These are phyloP conservation scores for Diceros bicornis DNA, from an alignment of 2,797 vertebrate genomes.

Conservation along the genomic window DNA sequence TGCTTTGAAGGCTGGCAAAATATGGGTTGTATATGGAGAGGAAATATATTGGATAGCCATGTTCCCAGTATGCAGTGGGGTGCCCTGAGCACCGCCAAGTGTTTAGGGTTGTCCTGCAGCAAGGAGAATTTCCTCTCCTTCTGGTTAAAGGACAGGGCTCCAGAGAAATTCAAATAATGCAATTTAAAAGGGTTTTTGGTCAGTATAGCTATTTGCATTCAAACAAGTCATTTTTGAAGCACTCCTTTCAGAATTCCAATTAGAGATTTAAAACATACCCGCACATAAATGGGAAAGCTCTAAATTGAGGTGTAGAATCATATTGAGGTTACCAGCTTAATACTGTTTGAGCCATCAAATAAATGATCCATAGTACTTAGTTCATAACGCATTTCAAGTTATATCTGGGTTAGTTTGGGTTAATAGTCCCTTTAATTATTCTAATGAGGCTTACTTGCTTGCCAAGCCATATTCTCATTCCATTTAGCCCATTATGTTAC, in stretches of 20 bases:
- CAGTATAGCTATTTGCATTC: conserved; percentile 70
- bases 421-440: conserved; percentile 82
- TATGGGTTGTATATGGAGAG: neutral
- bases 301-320: conserved; percentile 67
- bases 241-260: conserved; percentile 75
- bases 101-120: neutral
- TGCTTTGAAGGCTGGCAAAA: conserved; percentile 58
- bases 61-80: neutral
- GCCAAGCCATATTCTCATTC: conserved; percentile 67
- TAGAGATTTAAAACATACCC: conserved; percentile 63
- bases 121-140: conserved; percentile 33
- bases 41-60: neutral
- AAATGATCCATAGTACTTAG: conserved; percentile 67
- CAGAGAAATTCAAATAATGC: conserved; percentile 65
- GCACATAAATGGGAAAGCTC: conserved; percentile 41
- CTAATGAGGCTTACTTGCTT: conserved; percentile 71
- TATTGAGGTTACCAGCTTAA: conserved; percentile 71
- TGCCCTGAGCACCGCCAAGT: neutral
- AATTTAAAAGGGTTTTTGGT: conserved; percentile 66
- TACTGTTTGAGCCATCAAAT: conserved; percentile 71
- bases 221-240: conserved; percentile 73
- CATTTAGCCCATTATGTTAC: conserved; percentile 51
- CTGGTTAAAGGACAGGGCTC: conserved; percentile 55
- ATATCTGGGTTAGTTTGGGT: conserved; percentile 75
- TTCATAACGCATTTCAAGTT: conserved; percentile 73